A percentile compares a stretch with the other conserved stretches of the same genome.
These are phyloP conservation scores for Blastobasis lacticolella DNA, from an alignment of 2,888 invertebrate genomes.

Conservation along the genomic window DNA sequence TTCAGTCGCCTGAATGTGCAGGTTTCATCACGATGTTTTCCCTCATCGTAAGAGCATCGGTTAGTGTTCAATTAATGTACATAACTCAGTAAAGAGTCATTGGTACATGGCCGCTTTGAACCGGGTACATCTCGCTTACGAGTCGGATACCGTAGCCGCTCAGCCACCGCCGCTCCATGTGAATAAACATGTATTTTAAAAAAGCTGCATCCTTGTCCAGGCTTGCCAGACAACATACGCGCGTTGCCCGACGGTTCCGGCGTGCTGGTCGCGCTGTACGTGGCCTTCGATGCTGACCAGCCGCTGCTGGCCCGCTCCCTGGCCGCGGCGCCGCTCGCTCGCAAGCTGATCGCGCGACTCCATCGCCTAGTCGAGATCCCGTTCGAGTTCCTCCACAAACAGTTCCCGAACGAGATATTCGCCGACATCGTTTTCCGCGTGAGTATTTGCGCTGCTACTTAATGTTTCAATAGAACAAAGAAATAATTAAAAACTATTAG, in stretches of 20 bases:
- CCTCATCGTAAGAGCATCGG: too few relatives aligned
- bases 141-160: too few relatives aligned
- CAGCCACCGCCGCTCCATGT: too few relatives aligned
- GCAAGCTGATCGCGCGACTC: conserved; percentile 78
- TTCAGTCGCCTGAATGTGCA: too few relatives aligned
- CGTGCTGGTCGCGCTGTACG: conserved; percentile 76
- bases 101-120: too few relatives aligned
- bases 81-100: too few relatives aligned
- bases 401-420: conserved; percentile 79
- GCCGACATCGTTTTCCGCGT: conserved; percentile 77
- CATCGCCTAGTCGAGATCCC: conserved; percentile 75
- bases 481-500: too few relatives aligned
- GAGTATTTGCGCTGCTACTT: conserved; percentile 28
- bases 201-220: conserved; percentile 21
- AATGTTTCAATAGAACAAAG: too few relatives aligned
- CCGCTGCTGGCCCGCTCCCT: conserved; percentile 73
- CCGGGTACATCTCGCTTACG: too few relatives aligned
- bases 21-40: too few relatives aligned
- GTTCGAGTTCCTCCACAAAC: conserved; percentile 75
- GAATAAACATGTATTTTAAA: too few relatives aligned
- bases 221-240: conserved; percentile 79
- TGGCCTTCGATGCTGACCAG: conserved; percentile 69
- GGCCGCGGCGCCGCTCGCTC: conserved; percentile 75
- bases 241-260: conserved; percentile 77
- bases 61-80: too few relatives aligned